Base-by-base conservation (phyloP, 1,140 invertebrate genomes). In the Trichomalopsis sarcophagae region DNA sequence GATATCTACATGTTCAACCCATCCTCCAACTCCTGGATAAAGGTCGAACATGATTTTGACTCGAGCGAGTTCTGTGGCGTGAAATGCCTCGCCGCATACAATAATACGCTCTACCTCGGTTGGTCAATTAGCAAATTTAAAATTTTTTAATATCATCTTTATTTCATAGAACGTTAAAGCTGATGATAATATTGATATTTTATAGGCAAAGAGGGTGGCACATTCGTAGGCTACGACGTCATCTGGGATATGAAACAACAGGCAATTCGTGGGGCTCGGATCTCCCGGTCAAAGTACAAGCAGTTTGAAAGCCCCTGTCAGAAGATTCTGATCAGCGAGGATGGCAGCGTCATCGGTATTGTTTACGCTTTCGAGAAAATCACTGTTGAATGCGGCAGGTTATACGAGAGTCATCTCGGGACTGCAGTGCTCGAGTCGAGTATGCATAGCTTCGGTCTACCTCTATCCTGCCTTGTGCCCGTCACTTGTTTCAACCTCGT, bases 1-100 rank as follows among this genome's bases (percentile, higher is more conserved):
- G 62, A 87, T 23, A 85, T 87, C 30, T 88, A 87, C 71, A 69
- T 88, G 73, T 89, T 88, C 62, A 85, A 88, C 79, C 86, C 86
- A 0, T 17, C 14, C 17, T 27, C 7, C 1, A 78, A 88, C 36
- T 33, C 36, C 0, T 89, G 88, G 88, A 80, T 81, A 11, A 50
- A 68, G 21, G 69, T 80, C 0, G 47, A 74, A 66, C 84, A 87
- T 75, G 10, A 5, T 0, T 77, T 85, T 62, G 86, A 87, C 44
- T 87, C 87, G 0, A 83, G n/a, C 3, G 81, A 86, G 14, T 82
- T 83, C 21, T 79, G 81, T 44, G 81, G 85, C 5, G 81, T 86
- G 33, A 86, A 83, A 33, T 86, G 85, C 27, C 33, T 86, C 13
- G 79, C 81, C 2, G 68, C 81, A 11, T 82, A 83, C 14, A 82